A percentile compares a stretch with the other conserved stretches of the same genome.
Conservation (phyloP, 2,888 invertebrate genomes). For the Ecliptopera silaceata region DNA sequence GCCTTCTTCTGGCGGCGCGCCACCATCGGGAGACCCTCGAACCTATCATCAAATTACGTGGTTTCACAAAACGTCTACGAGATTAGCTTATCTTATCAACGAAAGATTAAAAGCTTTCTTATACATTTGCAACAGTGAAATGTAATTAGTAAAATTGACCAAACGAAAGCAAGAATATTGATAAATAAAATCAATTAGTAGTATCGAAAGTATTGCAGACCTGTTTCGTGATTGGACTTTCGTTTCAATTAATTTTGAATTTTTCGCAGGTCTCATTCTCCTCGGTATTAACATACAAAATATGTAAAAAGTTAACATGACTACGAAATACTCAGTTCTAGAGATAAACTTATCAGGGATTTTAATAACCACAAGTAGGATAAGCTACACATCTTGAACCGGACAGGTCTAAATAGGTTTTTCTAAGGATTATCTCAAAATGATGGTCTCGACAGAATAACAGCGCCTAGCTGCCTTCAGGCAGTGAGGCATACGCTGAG, state of each 20-base stretch:
- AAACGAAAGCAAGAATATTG: constrained; percentile 46
- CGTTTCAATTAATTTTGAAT: constrained; percentile 4
- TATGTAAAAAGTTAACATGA: no score
- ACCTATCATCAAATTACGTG: constrained; percentile 67
- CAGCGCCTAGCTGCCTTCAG: no score
- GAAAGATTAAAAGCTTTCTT: neutral
- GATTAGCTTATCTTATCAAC: neutral
- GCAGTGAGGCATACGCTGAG: no score
- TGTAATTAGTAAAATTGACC: constrained; percentile 23
- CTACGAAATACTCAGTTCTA: no score
- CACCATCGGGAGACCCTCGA: constrained; percentile 91
- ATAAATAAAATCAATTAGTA: constrained; percentile 16
- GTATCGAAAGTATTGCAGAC: constrained; percentile 14
- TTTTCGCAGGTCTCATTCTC: neutral
- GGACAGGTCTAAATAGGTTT: no score
- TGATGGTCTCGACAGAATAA: no score
- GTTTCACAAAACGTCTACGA: neutral
- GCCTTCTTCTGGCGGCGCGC: constrained; percentile 85
- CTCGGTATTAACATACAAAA: no score
- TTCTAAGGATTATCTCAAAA: no score
- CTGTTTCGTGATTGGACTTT: constrained; percentile 15
- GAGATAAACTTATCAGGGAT: no score
- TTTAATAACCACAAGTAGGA: no score
- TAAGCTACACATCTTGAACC: no score
- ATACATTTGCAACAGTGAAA: neutral